Evolutionary conservation across 2,113 vertebrate genomes (phyloP), one percentile per base, ranked within the genome.

Genomic region (Lycaon pictus): DNA sequence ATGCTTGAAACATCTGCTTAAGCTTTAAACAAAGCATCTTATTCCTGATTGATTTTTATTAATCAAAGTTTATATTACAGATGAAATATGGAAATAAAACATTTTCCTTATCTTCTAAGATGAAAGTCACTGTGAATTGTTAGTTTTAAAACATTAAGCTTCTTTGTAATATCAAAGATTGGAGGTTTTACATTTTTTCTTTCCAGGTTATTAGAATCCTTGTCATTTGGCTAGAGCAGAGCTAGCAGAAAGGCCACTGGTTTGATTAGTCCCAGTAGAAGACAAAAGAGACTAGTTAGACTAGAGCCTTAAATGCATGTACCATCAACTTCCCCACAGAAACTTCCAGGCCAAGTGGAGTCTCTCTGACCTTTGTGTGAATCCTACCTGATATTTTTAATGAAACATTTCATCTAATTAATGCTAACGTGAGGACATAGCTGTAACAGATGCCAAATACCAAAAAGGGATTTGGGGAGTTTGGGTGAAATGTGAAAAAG

Each of bases 381-480:
- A 37, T 69, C 17, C 15, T 80, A 58, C 29, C 32, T 87, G 65
- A 43, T 67, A 93, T 72, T 95, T 95, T 51, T 58, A 81, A 74
- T n/a, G 32, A 87, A 93, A 81, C 35, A 72, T 81, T 86, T 90
- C 11, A 90, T 16, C 20, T 55, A 69, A 29, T 90, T 82, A 90
- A 32, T 10, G 65, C 13, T 82, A n/a, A 37, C 2, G 7, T 63
- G 25, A 51, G 23, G 16, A 17, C 6, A 35, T 77, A 79, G 22
- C 55, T 51, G 17, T 23, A 90, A 62, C 80, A 74, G 19, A 29
- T 63, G 67, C 6, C 8, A 32, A 63, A 35, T 72, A 32, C 35
- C 23, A 79, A 65, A 90, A 88, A 89, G 48, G 32, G 20, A 19
- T 81, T 86, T 62, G 51, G 74, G 71, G 20, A 80, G 15, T 86